These are phyloP conservation scores for Spilosoma lubricipeda DNA, from an alignment of 2,888 invertebrate species.

Conservation along the genomic window DNA sequence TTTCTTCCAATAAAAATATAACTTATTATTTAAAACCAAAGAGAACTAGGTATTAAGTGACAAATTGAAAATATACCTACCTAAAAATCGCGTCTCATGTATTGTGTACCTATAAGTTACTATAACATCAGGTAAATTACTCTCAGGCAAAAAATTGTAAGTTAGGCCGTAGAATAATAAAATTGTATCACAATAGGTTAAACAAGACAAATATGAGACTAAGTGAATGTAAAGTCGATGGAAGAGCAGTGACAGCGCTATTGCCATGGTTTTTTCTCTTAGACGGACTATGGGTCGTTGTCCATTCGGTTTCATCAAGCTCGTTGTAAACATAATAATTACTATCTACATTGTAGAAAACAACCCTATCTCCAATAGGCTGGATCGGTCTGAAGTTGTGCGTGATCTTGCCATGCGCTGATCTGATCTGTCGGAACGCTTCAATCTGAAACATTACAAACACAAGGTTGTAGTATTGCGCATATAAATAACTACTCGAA, in stretches of 20 bases:
- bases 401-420: slow-evolving; percentile 88
- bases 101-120: not conserved
- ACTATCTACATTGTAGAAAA: slow-evolving; percentile 86
- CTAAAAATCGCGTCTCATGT: not conserved
- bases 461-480: slow-evolving; percentile 19
- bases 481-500: not conserved
- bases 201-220: slow-evolving; percentile 39
- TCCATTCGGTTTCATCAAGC: slow-evolving; percentile 70
- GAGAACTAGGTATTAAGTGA: not conserved
- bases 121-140: not conserved
- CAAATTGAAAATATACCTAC: not conserved
- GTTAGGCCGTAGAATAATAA: not conserved
- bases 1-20: not conserved
- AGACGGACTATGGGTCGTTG: slow-evolving; percentile 50
- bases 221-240: slow-evolving; percentile 36
- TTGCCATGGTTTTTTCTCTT: slow-evolving; percentile 63
- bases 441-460: slow-evolving; percentile 85
- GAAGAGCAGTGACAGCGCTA: slow-evolving; percentile 30
- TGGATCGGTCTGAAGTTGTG: slow-evolving; percentile 95
- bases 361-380: slow-evolving; percentile 89
- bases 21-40: not conserved
- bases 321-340: slow-evolving; percentile 80
- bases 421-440: slow-evolving; percentile 89
- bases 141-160: not conserved
- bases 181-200: slow-evolving; percentile 39